Evolutionary conservation across 2,113 vertebrate genomes (phyloP).

Genomic region (Sprattus sprattus): DNA sequence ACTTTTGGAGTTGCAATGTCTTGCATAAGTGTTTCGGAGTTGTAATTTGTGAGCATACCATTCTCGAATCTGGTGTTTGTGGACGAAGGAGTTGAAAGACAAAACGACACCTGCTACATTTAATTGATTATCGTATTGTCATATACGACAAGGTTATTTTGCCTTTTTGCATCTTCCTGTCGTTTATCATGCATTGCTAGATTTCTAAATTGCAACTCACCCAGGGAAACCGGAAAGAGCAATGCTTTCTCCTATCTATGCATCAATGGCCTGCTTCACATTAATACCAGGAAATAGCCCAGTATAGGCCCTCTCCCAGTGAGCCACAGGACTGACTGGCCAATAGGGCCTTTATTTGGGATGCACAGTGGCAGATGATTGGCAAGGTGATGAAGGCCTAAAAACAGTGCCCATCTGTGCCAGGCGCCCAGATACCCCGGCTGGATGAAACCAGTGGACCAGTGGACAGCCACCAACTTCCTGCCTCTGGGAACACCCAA

Average conservation of each 20-base stretch:
- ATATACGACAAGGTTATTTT: neutral
- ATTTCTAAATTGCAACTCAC: neutral
- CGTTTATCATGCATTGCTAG: neutral
- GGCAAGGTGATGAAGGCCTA: neutral
- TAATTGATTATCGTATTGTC: neutral
- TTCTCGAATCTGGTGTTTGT: too few species aligned
- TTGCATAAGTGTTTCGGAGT: neutral
- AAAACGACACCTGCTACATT: too few species aligned
- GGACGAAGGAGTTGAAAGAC: too few species aligned
- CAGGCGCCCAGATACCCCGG: neutral
- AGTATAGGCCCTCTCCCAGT: neutral
- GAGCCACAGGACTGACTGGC: neutral
- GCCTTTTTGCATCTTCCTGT: neutral
- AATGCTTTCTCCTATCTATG: neutral
- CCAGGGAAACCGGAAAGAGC: neutral
- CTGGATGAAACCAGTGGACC: neutral
- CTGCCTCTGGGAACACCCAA: too few species aligned
- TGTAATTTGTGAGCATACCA: too few species aligned
- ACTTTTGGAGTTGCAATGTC: neutral
- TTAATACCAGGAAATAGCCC: neutral
- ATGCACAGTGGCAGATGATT: neutral
- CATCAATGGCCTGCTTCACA: neutral
- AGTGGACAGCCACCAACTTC: too few species aligned
- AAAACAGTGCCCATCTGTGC: neutral
- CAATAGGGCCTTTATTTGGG: neutral